Conservation (phyloP, 2,113 vertebrate genomes). For the Chelonoidis abingdonii region DNA sequence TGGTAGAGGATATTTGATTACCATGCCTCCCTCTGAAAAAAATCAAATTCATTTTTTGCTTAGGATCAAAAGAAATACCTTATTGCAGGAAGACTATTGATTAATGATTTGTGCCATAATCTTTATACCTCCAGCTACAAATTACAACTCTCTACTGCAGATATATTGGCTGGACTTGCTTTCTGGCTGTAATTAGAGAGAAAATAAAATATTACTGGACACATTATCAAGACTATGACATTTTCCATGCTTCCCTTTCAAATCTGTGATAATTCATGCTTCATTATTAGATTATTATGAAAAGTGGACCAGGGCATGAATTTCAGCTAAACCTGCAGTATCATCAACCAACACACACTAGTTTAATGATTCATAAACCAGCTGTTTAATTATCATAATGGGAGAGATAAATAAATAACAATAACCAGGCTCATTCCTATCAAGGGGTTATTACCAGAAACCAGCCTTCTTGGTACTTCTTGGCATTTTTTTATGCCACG, state of each 20-base stretch:
- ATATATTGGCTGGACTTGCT: background rate
- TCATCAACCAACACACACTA: background rate
- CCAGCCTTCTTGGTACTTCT: background rate
- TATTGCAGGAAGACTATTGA: slow-evolving; percentile 27
- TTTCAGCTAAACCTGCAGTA: slow-evolving; percentile 43
- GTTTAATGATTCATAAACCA: slow-evolving; percentile 57
- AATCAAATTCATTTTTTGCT: slow-evolving; percentile 39
- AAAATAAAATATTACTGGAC: slow-evolving; percentile 45
- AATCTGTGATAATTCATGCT: slow-evolving; percentile 39
- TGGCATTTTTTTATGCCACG: background rate
- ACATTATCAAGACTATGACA: background rate
- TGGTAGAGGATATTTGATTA: slow-evolving; percentile 58
- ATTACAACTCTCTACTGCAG: background rate
- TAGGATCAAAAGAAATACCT: slow-evolving; percentile 11
- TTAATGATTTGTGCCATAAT: slow-evolving; percentile 19
- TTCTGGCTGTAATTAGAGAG: slow-evolving; percentile 44
- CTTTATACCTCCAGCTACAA: slow-evolving; percentile 33
- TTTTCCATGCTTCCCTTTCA: slow-evolving; percentile 35
- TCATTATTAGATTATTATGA: slow-evolving; percentile 57
- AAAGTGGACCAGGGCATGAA: slow-evolving; percentile 34
- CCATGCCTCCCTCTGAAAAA: slow-evolving; percentile 42
- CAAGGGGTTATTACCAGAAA: background rate
- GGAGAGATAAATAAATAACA: slow-evolving; percentile 42
- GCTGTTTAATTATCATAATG: slow-evolving; percentile 45
- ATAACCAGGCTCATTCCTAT: background rate